Conservation (phyloP, 2,888 invertebrate genomes). For the Embidobia sp. region DNA sequence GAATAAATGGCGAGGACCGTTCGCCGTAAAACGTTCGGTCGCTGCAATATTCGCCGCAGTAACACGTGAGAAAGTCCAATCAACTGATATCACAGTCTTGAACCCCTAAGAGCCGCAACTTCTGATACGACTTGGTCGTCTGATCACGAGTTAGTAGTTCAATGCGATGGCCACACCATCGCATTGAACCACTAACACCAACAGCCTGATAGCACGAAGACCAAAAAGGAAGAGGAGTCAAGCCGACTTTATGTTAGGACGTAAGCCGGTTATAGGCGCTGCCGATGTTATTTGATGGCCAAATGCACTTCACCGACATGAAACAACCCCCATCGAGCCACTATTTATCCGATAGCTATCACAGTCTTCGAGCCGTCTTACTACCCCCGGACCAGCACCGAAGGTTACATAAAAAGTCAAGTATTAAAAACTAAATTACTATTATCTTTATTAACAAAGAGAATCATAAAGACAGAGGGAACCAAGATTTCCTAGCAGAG, state of each 20-base stretch:
- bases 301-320: slow-evolving; percentile 79
- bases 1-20: slow-evolving; percentile 27
- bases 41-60: slow-evolving; percentile 46
- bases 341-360: slow-evolving; percentile 73
- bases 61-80: slow-evolving; percentile 76
- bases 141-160: slow-evolving; percentile 81
- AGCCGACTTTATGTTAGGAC: slow-evolving; percentile 80
- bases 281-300: slow-evolving; percentile 82
- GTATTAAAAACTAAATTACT: slow-evolving; percentile 23
- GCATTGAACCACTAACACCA: slow-evolving; percentile 60
- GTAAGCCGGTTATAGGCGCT: slow-evolving; percentile 81
- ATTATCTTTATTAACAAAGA: slow-evolving; percentile 9
- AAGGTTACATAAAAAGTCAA: slow-evolving; percentile 39
- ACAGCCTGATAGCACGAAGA: slow-evolving; percentile 59
- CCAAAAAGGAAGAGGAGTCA: slow-evolving; percentile 71
- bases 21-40: slow-evolving; percentile 11
- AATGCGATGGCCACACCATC: slow-evolving; percentile 71
- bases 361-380: slow-evolving; percentile 50
- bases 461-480: background rate
- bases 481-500: too few relatives aligned
- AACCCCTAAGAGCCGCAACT: slow-evolving; percentile 78
- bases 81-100: slow-evolving; percentile 80
- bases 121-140: slow-evolving; percentile 78
- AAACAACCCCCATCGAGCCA: slow-evolving; percentile 74
- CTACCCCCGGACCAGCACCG: slow-evolving; percentile 12